phyloP scores from a whole-genome alignment of 2,888 invertebrate species.

The Nineta flava region DNA sequence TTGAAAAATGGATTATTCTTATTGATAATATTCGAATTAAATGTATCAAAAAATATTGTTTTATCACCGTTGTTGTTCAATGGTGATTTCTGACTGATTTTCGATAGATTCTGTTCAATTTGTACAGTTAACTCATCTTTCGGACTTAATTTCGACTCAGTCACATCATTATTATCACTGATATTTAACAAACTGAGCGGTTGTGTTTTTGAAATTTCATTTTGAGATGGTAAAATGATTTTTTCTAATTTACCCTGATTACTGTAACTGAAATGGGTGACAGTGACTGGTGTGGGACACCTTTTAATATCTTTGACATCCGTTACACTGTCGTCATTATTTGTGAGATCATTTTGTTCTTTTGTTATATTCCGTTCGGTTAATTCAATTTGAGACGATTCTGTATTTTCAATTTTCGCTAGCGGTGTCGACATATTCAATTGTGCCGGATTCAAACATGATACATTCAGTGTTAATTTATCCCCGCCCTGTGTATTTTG shows the following conservation, averaged over 20 bases:
- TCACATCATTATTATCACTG: neutral
- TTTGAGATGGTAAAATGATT: slow-evolving; percentile 17
- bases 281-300: slow-evolving; percentile 38
- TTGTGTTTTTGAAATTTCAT: slow-evolving; percentile 12
- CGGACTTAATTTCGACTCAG: neutral
- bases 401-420: slow-evolving; percentile 5
- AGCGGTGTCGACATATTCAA: slow-evolving; percentile 7
- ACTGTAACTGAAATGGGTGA: slow-evolving; percentile 36
- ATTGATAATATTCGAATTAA: neutral
- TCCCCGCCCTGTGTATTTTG: slow-evolving; percentile 42
- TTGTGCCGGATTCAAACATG: slow-evolving; percentile 26
- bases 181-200: slow-evolving; percentile 16
- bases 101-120: slow-evolving; percentile 4
- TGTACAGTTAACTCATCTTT: slow-evolving; percentile 3
- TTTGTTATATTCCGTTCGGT: slow-evolving; percentile 26
- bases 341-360: slow-evolving; percentile 10
- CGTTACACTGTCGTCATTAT: slow-evolving; percentile 12
- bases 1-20: slow-evolving; percentile 10
- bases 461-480: slow-evolving; percentile 48
- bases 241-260: slow-evolving; percentile 24
- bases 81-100: slow-evolving; percentile 5
- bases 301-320: slow-evolving; percentile 21
- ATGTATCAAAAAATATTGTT: slow-evolving; percentile 3
- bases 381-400: slow-evolving; percentile 14
- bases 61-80: neutral